Evolutionary conservation across 2,797 vertebrate genomes (phyloP).

Genomic region (Peromyscus attwateri): DNA sequence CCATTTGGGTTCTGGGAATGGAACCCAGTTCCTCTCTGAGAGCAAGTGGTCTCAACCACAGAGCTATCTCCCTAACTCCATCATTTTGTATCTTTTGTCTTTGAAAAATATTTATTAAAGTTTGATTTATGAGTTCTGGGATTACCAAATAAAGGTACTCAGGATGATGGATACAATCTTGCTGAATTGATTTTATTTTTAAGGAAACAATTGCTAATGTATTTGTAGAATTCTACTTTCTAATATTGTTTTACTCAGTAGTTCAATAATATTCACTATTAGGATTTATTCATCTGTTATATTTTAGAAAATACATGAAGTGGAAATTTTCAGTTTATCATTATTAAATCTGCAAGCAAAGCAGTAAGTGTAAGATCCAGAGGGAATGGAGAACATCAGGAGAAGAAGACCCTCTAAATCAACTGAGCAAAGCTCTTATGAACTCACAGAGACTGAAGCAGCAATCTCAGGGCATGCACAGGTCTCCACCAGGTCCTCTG

Average conservation of each 20-base stretch:
- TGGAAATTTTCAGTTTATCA: conserved; percentile 16
- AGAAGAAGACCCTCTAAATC: not conserved
- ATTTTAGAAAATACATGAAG: conserved; percentile 10
- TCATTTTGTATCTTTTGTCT: not conserved
- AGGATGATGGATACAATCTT: not conserved
- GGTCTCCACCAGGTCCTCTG: not conserved
- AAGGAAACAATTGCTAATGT: not conserved
- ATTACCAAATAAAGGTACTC: not conserved
- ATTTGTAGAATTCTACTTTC: conserved; percentile 26
- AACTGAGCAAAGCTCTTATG: not conserved
- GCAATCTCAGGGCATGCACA: too few species aligned
- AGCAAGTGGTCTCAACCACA: not conserved
- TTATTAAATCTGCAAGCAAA: conserved; percentile 28
- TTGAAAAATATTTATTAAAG: not conserved
- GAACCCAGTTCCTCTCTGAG: not conserved
- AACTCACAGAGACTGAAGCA: not conserved
- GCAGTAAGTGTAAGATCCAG: not conserved
- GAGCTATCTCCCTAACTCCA: not conserved
- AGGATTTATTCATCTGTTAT: not conserved
- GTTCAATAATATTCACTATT: conserved; percentile 1
- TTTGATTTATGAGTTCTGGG: not conserved
- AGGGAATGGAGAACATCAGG: not conserved
- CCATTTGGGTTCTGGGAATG: not conserved
- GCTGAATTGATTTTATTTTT: not conserved
- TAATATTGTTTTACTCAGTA: conserved; percentile 10